Evolutionary conservation across 2,797 vertebrate genomes (phyloP).

Genomic region (Adelosebastes latens): DNA sequence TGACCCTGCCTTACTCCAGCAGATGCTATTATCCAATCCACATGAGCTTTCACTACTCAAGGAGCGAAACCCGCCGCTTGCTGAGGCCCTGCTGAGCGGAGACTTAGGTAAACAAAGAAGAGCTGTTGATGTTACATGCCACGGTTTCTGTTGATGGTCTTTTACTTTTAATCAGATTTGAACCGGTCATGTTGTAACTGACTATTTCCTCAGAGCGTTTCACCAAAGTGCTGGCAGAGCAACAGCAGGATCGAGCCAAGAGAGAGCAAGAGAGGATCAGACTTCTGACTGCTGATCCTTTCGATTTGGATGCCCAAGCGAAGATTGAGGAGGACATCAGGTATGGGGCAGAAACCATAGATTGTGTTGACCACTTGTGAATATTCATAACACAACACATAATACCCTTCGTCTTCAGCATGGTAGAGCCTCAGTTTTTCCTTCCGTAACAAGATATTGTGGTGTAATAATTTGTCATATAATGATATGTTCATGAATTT

Average conservation of each 20-base stretch:
- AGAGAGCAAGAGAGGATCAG: conserved; percentile 96
- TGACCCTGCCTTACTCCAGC: conserved; percentile 93
- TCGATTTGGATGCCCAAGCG: conserved; percentile 97
- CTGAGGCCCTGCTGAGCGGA: conserved; percentile 95
- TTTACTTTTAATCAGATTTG: not conserved
- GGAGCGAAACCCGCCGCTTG: conserved; percentile 95
- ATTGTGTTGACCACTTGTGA: not conserved
- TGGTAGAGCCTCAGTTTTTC: not conserved
- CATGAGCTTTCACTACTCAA: conserved; percentile 97
- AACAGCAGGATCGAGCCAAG: conserved; percentile 94
- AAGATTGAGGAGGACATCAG: conserved; percentile 99
- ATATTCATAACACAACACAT: not conserved
- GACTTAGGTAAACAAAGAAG: conserved; percentile 88
- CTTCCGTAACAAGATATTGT: not conserved
- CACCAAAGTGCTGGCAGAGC: conserved; percentile 93
- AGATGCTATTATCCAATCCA: conserved; percentile 96
- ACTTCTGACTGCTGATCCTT: conserved; percentile 95
- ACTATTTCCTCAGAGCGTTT: conserved; percentile 87
- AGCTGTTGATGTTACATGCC: not conserved
- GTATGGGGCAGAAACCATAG: conserved; percentile 65
- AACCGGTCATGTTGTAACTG: not conserved
- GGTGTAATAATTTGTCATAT: not conserved
- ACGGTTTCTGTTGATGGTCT: not conserved
- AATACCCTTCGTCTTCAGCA: not conserved
- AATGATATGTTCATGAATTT: not conserved